Evolutionary conservation across 1,140 invertebrate genomes (phyloP), one percentile per base, ranked within the genome.

Genomic region (Phenacoccus solenopsis): DNA sequence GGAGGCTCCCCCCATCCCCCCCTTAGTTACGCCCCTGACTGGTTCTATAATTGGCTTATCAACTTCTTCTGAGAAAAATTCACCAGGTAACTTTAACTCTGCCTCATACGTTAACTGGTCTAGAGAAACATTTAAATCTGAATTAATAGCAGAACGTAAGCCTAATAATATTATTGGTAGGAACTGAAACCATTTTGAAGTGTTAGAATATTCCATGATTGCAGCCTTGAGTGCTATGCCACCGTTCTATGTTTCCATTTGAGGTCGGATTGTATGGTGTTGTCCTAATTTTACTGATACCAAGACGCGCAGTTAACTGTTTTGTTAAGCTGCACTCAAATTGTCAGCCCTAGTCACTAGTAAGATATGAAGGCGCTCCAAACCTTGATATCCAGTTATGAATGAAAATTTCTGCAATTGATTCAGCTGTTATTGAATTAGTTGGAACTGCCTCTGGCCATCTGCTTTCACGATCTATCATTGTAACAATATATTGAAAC

Each of bases 181-280:
- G 74, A 9, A 76, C 61, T 1, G 70, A 69, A 21, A 20, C 68
- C 68, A 79, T 57, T 64, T 25, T n/a, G 7, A 20, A 30, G 28
- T 57, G 1, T 69, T 73, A 12, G 30, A 59, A 27, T 75, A 72
- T 28, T 35, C 70, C 70, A 35, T 76, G 12, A 80, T 69, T 10
- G 80, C 72, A 24, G 75, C 59, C 72, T 83, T 81, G 21, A 83
- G 70, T 49, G 75, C 69, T 1, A 73, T 84, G 80, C 7, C 76
- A 69, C 4, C 2, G 2, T 25, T 71, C 70, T 1, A 71, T 16
- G 13, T 35, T 25, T 7, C 77, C 78, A 68, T 81, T 81, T 1
- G 76, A 21, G 16, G 73, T 72, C 12, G 77, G 79, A 35, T 78
- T 75, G 69, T 76, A 80, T 1, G 77, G 70, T 0, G 80, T 79